Conservation (phyloP, 2,113 vertebrate species). For the Tupaia chinensis region DNA sequence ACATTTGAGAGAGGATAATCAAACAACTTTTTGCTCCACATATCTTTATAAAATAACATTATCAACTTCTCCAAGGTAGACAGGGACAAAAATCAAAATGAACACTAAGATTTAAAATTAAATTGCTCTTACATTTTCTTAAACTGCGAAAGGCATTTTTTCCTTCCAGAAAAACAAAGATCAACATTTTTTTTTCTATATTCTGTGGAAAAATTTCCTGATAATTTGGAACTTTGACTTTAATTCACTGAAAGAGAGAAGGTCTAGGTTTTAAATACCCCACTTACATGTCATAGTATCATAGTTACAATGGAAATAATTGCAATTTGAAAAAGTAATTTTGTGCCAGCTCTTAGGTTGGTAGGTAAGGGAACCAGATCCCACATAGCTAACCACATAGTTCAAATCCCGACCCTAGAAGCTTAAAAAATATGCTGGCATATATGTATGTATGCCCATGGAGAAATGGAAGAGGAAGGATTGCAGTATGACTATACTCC, state of each 20-base stretch:
- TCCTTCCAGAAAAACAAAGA: background rate
- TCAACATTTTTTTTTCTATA: background rate
- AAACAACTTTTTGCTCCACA: background rate
- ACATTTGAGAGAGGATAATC: background rate
- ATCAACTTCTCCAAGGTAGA: background rate
- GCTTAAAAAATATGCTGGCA: no score
- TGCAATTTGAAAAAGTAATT: conserved; percentile 32
- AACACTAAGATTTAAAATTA: background rate
- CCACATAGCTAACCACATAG: no score
- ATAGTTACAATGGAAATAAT: conserved; percentile 15
- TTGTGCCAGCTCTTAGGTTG: background rate
- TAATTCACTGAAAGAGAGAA: background rate
- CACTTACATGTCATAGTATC: background rate
- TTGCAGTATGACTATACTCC: no score
- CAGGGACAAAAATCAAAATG: background rate
- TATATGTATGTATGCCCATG: no score
- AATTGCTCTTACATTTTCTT: conserved; percentile 10
- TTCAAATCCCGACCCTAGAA: no score
- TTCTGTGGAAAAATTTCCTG: background rate
- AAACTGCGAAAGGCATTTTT: background rate
- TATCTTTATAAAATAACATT: background rate
- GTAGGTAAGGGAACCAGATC: no score
- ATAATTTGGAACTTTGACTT: background rate
- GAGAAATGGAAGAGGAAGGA: no score
- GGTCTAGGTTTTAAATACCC: background rate